Evolutionary conservation across 2,888 invertebrate species (phyloP), one percentile per base, ranked within the genome.

Genomic region (Helicoverpa assulta): DNA sequence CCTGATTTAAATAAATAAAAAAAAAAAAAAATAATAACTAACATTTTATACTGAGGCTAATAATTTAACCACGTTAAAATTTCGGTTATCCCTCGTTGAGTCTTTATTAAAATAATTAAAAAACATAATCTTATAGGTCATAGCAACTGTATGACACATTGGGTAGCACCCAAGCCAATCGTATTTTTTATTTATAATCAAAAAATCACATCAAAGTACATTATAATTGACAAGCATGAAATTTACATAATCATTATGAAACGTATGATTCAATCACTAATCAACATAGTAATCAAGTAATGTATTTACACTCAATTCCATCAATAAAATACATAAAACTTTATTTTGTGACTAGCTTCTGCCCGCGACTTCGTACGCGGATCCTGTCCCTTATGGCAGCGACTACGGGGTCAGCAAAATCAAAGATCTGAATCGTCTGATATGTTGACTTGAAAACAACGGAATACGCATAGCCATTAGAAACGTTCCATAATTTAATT

Each of bases 231-330:
- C 40, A 21, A 43, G 19, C 14, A 4, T 21, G 29, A 47, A 19
- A n/a, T 21, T 43, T 26, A 40, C 26, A 18, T 14, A 29, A 58
- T 53, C 18, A 57, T 76, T 51, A 54, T 12, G n/a, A 40, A 40
- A 3, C 12, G 33, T 47, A 50, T 33, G 26, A 53, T 50, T 58
- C 7, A 57, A 10, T 18, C 43, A 54, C 10, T 71, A 18, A 71
- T 73, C 54, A 47, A 10, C 7, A 21, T 18, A 56, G 19, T 76
- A 43, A 51, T 71, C 50, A 60, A 57, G 7, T 37, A 52, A 58
- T 73, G 43, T 19, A 53, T 60, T 59, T 18, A 10, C n/a, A 33
- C 58, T 63, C 72, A 52, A 71, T 19, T 33, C 6, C 12, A 7
- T 7, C 8, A 59, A 12, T 59, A 55, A 52, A 76, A 26, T 18